Conservation (phyloP, 2,797 vertebrate genomes). For the Glossophaga mutica region DNA sequence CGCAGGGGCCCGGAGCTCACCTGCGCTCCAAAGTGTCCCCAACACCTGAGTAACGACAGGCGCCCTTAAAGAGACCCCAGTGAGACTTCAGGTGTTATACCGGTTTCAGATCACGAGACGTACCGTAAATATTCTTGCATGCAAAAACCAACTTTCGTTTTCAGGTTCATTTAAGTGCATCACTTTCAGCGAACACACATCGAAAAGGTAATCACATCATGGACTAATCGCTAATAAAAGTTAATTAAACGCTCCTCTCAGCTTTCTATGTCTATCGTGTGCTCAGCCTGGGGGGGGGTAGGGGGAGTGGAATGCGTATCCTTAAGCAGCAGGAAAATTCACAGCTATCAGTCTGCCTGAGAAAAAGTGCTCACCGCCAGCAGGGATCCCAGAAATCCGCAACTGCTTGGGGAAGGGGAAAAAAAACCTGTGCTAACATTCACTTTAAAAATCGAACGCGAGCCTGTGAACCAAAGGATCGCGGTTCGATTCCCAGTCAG, state of each 20-base stretch:
- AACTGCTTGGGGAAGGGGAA: constrained; percentile 21
- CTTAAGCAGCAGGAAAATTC: neutral
- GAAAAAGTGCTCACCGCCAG: neutral
- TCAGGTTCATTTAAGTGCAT: neutral
- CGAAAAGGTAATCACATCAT: neutral
- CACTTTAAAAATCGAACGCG: neutral
- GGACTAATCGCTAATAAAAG: constrained; percentile 28
- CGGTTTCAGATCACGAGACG: neutral
- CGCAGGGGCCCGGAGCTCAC: neutral
- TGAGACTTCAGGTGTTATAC: neutral
- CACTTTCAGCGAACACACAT: neutral
- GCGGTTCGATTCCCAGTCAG: too few species aligned
- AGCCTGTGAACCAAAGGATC: too few species aligned
- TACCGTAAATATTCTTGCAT: neutral
- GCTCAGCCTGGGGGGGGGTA: neutral
- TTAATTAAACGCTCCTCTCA: constrained; percentile 14
- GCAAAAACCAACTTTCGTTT: neutral
- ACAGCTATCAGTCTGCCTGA: neutral
- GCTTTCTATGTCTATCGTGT: neutral
- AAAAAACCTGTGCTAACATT: constrained; percentile 13
- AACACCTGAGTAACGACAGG: neutral
- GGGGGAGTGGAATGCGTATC: too few species aligned
- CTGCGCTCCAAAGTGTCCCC: neutral
- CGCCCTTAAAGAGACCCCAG: neutral
- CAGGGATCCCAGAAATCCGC: constrained; percentile 21